Evolutionary conservation across 2,113 vertebrate species (phyloP), one percentile per base, ranked within the genome.

Genomic region (Melospiza melodia): DNA sequence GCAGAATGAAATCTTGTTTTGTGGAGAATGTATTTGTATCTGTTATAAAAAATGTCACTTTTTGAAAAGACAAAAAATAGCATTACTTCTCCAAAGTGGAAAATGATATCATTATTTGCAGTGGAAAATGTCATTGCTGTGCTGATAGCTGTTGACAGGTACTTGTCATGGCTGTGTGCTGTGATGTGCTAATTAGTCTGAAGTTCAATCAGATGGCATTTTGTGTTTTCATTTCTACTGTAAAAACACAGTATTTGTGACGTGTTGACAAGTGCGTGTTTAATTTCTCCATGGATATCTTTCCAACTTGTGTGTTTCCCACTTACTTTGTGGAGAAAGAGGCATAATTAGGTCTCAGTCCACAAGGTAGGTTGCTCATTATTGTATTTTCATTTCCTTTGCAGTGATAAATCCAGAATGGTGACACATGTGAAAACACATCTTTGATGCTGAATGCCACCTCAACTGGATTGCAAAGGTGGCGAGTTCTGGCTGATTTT

Each of bases 141-240:
- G 69, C 96, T 94, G 95, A 88, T 94, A 94, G 90, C 87, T 95
- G 90, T 93, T 95, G 95, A 94, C 95, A 96, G 86, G 89, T 94
- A 86, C 86, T 94, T 91, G 94, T 94, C 61, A 2, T 79, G 63
- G 80, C 59, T 86, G 25, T 58, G 58, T 69, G 78, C 89, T 90
- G 73, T 94, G 94, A 94, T 96, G 82, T 97, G 96, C 92, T 97
- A 96, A 96, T 97, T 97, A 97, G 94, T 97, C 89, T 71, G 66
- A 87, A 85, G 92, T 90, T 97, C 90, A 95, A 77, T 94, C 87
- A 78, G 89, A 92, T 95, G 93, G 89, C 94, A 87, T 94, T 97
- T 93, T 94, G 84, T 97, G 95, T 96, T 97, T 90, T 92, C 66
- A 49, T 97, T 94, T 93, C 90, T 58, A 28, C 78, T 90, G 68